These are phyloP conservation scores for Carpatolechia fugitivella DNA, from an alignment of 2,888 invertebrate genomes.

Conservation along the genomic window DNA sequence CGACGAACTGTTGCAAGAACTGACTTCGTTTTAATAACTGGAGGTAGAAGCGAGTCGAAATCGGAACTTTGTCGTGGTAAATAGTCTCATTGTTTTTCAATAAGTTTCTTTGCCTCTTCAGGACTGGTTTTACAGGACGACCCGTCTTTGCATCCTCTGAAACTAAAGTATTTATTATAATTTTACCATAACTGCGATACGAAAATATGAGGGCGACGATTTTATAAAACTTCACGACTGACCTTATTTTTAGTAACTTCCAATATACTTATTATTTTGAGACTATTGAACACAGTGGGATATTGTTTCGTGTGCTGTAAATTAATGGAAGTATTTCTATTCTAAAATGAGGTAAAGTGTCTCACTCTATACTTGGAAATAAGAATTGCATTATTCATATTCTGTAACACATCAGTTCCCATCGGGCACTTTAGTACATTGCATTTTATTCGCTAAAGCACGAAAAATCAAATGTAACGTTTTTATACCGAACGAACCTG, in stretches of 20 bases:
- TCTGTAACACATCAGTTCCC: too few species aligned
- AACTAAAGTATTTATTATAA: too few species aligned
- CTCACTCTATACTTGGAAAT: too few species aligned
- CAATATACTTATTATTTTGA: too few species aligned
- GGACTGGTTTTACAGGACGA: constrained; percentile 39
- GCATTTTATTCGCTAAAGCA: too few species aligned
- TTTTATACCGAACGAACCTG: background rate
- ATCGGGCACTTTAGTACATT: too few species aligned
- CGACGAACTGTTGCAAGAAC: constrained; percentile 55
- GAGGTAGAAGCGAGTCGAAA: constrained; percentile 66
- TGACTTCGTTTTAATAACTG: constrained; percentile 66
- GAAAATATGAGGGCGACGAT: background rate
- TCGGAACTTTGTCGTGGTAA: constrained; percentile 67
- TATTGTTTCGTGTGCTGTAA: too few species aligned
- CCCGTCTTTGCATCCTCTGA: constrained; percentile 46
- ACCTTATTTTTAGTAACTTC: too few species aligned
- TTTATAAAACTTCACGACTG: background rate
- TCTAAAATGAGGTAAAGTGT: too few species aligned
- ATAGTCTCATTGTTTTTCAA: constrained; percentile 63
- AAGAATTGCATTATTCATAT: too few species aligned
- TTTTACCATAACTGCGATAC: background rate
- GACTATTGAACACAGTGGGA: too few species aligned
- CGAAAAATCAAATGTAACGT: background rate
- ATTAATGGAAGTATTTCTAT: too few species aligned
- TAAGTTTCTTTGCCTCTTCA: constrained; percentile 54